These are phyloP conservation scores for Merluccius polli DNA, from an alignment of 2,797 vertebrate species.

Conservation along the genomic window DNA sequence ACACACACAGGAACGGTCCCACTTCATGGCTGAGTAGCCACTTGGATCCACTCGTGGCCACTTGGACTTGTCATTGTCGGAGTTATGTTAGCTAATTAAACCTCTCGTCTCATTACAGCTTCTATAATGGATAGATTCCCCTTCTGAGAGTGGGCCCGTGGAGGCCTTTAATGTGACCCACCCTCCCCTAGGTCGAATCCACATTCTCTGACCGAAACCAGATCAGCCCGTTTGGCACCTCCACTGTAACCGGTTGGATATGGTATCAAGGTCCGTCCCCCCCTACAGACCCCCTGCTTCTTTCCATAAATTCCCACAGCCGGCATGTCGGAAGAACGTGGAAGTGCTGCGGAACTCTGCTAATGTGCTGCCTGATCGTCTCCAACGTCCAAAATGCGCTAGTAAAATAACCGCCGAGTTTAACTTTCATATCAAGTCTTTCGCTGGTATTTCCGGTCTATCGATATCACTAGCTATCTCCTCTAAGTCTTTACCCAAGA, in stretches of 20 bases:
- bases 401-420: constrained; percentile 9
- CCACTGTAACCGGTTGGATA: constrained; percentile 50
- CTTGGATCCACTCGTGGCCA: constrained; percentile 46
- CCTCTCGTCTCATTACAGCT: constrained; percentile 55
- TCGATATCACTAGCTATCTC: no score
- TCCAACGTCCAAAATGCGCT: background rate
- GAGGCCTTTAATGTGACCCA: constrained; percentile 46
- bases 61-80: constrained; percentile 61
- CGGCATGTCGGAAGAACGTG: constrained; percentile 25
- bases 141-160: constrained; percentile 43
- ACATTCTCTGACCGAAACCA: constrained; percentile 44
- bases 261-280: constrained; percentile 54
- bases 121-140: constrained; percentile 55
- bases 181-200: constrained; percentile 48
- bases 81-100: constrained; percentile 69
- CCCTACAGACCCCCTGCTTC: constrained; percentile 8
- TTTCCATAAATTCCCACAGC: constrained; percentile 64
- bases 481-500: background rate
- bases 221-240: constrained; percentile 49
- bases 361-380: constrained; percentile 19
- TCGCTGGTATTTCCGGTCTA: no score
- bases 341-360: constrained; percentile 12
- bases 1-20: background rate
- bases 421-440: no score
- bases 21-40: background rate